Percentiles rank a stretch among this genome's conserved stretches.
Conservation (phyloP, 2,888 invertebrate species). For the Pachliopta kotzebuea region DNA sequence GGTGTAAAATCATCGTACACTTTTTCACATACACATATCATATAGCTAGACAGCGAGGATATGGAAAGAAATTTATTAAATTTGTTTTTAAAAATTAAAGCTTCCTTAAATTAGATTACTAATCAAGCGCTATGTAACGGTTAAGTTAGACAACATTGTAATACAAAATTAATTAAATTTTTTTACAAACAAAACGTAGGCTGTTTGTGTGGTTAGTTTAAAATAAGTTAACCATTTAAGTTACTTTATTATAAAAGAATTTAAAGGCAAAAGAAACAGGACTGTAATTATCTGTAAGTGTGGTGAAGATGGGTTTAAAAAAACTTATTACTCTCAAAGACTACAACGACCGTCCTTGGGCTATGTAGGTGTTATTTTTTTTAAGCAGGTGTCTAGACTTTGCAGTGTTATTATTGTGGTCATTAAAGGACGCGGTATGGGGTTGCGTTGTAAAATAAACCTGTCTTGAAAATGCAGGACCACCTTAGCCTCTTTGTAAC, state of each 20-base stretch:
- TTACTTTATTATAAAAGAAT: not conserved
- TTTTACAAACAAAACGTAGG: no score
- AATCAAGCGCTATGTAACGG: no score
- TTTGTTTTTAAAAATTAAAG: no score
- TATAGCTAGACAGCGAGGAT: no score
- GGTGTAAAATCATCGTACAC: no score
- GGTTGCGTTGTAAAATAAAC: conserved; percentile 7
- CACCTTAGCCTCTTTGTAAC: not conserved
- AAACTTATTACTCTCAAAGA: conserved; percentile 8
- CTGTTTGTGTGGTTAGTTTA: not conserved
- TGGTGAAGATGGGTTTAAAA: conserved; percentile 4
- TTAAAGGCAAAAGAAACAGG: not conserved
- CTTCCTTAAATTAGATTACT: no score
- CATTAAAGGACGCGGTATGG: conserved; percentile 4
- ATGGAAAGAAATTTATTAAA: no score
- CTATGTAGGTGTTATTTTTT: conserved; percentile 23
- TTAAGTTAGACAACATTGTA: no score
- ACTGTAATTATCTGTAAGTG: conserved; percentile 14
- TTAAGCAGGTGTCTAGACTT: conserved; percentile 24
- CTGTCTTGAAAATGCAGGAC: not conserved
- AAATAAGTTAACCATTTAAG: not conserved
- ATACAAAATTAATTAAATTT: no score
- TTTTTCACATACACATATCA: no score
- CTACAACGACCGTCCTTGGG: conserved; percentile 23
- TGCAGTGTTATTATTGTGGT: conserved; percentile 22